Evolutionary conservation across 2,113 vertebrate species (phyloP).

Genomic region (Chroicocephalus ridibundus): DNA sequence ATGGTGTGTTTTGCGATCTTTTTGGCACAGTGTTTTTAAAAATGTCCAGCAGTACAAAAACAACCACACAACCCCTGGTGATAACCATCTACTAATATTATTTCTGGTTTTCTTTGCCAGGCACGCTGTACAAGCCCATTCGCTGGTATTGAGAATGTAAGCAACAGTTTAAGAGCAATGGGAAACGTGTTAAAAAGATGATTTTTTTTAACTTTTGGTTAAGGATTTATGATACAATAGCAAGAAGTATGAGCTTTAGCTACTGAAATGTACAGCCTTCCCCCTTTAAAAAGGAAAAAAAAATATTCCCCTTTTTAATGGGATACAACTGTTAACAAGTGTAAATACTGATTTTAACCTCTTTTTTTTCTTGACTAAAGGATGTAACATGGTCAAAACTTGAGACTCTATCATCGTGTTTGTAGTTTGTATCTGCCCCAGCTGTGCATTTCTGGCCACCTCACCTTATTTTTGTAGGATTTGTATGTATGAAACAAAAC

Average conservation of each 20-base stretch:
- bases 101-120: not conserved
- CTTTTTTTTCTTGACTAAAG: not conserved
- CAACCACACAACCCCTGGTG: not conserved
- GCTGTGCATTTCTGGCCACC: not conserved
- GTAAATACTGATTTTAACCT: not conserved
- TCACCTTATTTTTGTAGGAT: not conserved
- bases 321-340: not conserved
- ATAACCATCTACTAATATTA: not conserved
- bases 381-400: not conserved
- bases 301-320: not conserved
- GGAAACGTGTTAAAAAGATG: not conserved
- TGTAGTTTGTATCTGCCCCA: not conserved
- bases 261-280: not conserved
- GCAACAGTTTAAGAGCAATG: not conserved
- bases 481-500: not conserved
- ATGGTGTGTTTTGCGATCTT: not conserved
- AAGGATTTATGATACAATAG: not conserved
- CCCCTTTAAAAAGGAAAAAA: not conserved
- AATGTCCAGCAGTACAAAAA: not conserved
- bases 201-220: not conserved
- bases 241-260: not conserved
- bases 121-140: not conserved
- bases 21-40: not conserved
- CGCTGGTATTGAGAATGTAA: not conserved
- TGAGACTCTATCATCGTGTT: not conserved